Conservation (phyloP, 2,888 invertebrate species). For the Monoplex corrugatus region DNA sequence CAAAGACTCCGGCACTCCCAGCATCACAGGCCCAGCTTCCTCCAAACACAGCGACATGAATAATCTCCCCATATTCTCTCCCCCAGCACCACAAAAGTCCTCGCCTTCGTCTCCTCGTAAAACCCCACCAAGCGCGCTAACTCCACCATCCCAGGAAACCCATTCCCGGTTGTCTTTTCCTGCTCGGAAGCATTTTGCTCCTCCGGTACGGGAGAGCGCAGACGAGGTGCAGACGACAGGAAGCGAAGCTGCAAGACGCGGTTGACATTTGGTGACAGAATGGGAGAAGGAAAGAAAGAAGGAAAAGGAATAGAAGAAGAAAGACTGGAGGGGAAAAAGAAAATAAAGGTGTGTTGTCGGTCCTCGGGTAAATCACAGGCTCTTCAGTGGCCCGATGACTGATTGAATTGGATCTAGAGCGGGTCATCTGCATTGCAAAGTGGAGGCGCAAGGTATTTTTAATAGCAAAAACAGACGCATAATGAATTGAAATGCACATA, state of each 20-base stretch:
- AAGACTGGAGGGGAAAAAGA: not conserved
- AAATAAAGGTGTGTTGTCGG: not conserved
- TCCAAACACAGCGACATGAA: not conserved
- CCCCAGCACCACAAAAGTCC: not conserved
- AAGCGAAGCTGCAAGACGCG: not conserved
- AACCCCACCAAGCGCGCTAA: conserved; percentile 25
- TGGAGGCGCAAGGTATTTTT: not conserved
- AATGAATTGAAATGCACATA: conserved; percentile 39
- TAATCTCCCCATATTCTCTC: not conserved
- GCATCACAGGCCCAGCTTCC: not conserved
- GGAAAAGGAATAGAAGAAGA: not conserved
- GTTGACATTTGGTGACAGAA: conserved; percentile 26
- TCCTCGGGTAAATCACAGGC: not conserved
- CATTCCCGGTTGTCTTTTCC: conserved; percentile 19
- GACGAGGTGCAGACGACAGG: conserved; percentile 25
- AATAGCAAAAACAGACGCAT: not conserved
- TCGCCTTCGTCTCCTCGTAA: not conserved
- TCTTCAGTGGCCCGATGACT: not conserved
- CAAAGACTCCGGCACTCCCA: not conserved
- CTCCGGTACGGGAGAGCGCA: not conserved
- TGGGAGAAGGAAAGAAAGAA: not conserved
- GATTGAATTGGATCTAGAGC: not conserved
- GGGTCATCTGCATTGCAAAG: conserved; percentile 32
- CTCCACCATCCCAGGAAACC: conserved; percentile 20
- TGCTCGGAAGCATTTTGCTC: conserved; percentile 31